Evolutionary conservation across 2,797 vertebrate species (phyloP), one percentile per base, ranked within the genome.

Genomic region (Coregonus ussuriensis): DNA sequence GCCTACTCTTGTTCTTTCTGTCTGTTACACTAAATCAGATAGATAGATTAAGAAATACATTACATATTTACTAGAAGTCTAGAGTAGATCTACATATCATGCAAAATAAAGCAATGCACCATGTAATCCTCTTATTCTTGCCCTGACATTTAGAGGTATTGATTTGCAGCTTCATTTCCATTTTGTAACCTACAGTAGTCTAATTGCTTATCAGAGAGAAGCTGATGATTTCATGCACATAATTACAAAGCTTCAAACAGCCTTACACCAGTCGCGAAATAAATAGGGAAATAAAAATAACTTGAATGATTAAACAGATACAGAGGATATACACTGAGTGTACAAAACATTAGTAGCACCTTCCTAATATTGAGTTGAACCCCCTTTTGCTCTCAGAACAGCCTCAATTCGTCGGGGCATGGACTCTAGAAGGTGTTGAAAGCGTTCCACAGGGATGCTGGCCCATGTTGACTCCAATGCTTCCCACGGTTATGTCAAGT

Each of bases 111-210:
- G 15, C 25, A 9, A 66, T 67, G 62, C 37, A 29, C 37, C n/a
- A 67, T 69, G 14, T 13, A 11, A 16, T 29, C 25, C 25, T 33
- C 16, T 63, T 41, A 33, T 29, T 68, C 71, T 66, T 47, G 33
- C 33, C 33, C n/a, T 63, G 56, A 54, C 53, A 53, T 37, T 74
- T 63, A 63, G 18, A 41, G 0, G 16, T 75, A 79, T 79, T 72
- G 68, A 79, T 79, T 54, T 31, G 53, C 52, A 47, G 31, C 71
- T 37, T 71, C 62, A 29, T 37, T 41, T 67, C 63, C 41, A 33
- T 74, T 78, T 70, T 68, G 56, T 59, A 59, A n/a, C 56, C 56
- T 59, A 9, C 56, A 59, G 54, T 15, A 70, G 59, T 16, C 63
- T 15, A 63, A 54, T 74, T 53, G 18, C 53, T 62, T 35, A 74